These are phyloP conservation scores for Promerops cafer DNA, from an alignment of 2,113 vertebrate species.

Conservation along the genomic window DNA sequence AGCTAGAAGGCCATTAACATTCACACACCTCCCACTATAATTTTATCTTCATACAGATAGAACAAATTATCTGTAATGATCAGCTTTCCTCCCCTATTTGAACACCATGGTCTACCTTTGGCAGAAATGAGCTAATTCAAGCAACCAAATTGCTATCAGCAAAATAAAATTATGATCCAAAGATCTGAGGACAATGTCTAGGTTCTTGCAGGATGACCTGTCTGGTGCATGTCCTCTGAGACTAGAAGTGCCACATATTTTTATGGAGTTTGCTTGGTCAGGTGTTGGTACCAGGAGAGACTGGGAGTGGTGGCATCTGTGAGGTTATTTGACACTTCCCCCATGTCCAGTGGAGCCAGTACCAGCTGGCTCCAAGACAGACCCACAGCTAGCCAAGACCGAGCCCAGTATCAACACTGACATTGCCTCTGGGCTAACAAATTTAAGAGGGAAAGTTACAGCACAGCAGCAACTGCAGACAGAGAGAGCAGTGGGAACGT, in stretches of 20 bases:
- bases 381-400: accelerated
- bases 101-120: background rate
- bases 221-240: background rate
- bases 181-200: background rate
- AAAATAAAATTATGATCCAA: conserved; percentile 1
- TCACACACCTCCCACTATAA: background rate
- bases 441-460: background rate
- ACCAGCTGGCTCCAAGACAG: accelerated
- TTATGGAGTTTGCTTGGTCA: background rate
- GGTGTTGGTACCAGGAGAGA: background rate
- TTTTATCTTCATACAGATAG: background rate
- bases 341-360: background rate
- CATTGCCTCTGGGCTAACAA: accelerated
- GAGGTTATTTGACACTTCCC: background rate
- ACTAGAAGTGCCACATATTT: background rate
- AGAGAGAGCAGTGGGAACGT: background rate
- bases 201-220: background rate
- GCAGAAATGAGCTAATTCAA: background rate
- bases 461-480: background rate
- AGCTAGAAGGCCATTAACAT: background rate
- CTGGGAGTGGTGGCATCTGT: background rate
- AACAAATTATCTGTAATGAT: background rate
- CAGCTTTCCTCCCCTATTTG: background rate
- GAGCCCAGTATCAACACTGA: background rate
- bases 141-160: background rate